Conservation (phyloP, 1,140 invertebrate species). For the Polypedilum vanderplanki region DNA sequence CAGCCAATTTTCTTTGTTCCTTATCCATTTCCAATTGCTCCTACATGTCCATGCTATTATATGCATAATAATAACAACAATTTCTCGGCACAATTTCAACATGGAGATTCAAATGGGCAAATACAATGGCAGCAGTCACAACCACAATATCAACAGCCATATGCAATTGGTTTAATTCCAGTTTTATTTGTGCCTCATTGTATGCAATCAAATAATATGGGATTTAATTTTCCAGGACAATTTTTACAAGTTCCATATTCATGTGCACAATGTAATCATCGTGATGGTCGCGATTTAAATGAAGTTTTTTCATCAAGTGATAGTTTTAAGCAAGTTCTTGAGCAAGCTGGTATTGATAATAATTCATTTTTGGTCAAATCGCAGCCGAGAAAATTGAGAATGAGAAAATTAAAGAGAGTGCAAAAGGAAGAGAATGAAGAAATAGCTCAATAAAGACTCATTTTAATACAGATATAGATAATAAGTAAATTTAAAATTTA, state of each 20-base stretch:
- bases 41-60: background rate
- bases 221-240: background rate
- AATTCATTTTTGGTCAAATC: background rate
- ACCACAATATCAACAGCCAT: background rate
- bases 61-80: background rate
- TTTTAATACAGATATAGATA: too few species aligned
- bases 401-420: background rate
- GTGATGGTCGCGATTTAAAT: constrained; percentile 8
- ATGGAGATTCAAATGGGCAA: background rate
- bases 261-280: constrained; percentile 12
- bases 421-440: background rate
- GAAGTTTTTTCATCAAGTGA: constrained; percentile 21
- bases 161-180: constrained; percentile 24
- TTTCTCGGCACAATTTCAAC: constrained; percentile 1
- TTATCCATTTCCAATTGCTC: background rate
- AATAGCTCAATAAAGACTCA: too few species aligned
- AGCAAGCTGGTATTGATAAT: constrained; percentile 2
- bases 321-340: constrained; percentile 21
- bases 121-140: constrained; percentile 23
- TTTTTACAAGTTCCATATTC: background rate
- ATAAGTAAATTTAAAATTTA: too few species aligned
- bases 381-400: background rate
- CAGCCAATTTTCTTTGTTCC: background rate
- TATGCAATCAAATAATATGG: background rate
- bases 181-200: constrained; percentile 1